A percentile compares a stretch with the other conserved stretches of the same genome.
Evolutionary conservation across 1,140 invertebrate genomes (phyloP).

Genomic region (Anoplophora glabripennis): DNA sequence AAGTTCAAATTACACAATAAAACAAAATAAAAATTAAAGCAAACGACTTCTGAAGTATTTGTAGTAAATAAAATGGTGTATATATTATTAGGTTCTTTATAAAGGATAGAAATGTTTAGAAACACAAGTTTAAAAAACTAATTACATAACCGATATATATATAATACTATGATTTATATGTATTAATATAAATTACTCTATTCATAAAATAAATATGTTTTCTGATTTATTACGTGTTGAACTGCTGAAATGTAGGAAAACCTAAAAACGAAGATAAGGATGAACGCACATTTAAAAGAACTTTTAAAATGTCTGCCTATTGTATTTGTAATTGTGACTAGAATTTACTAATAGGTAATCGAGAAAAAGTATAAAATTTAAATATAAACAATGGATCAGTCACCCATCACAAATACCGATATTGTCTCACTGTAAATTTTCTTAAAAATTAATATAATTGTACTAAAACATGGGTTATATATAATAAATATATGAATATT

Average conservation of each 20-base stretch:
- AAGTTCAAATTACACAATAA: background rate
- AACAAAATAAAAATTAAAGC: background rate
- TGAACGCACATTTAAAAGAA: background rate
- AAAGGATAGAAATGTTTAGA: background rate
- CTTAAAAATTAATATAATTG: constrained; percentile 27
- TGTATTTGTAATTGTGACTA: constrained; percentile 32
- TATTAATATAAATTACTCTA: constrained; percentile 39
- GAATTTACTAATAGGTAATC: constrained; percentile 14
- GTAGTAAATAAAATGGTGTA: background rate
- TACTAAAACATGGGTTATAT: constrained; percentile 33
- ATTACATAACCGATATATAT: constrained; percentile 21
- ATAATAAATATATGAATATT: constrained; percentile 32
- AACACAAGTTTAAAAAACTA: constrained; percentile 2
- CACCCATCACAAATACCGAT: constrained; percentile 37
- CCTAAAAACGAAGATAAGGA: background rate
- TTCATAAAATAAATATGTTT: constrained; percentile 38
- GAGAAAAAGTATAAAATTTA: constrained; percentile 32
- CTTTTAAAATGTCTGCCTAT: background rate
- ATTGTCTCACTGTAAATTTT: constrained; percentile 34
- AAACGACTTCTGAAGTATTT: constrained; percentile 1
- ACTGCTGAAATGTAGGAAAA: background rate
- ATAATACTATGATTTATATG: constrained; percentile 33
- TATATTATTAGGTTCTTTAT: background rate
- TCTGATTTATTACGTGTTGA: constrained; percentile 20
- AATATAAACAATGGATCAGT: constrained; percentile 18